A percentile compares a stretch with the other conserved stretches of the same genome.
These are phyloP conservation scores for Hirundichthys speculiger DNA, from an alignment of 2,113 vertebrate species.

Conservation along the genomic window DNA sequence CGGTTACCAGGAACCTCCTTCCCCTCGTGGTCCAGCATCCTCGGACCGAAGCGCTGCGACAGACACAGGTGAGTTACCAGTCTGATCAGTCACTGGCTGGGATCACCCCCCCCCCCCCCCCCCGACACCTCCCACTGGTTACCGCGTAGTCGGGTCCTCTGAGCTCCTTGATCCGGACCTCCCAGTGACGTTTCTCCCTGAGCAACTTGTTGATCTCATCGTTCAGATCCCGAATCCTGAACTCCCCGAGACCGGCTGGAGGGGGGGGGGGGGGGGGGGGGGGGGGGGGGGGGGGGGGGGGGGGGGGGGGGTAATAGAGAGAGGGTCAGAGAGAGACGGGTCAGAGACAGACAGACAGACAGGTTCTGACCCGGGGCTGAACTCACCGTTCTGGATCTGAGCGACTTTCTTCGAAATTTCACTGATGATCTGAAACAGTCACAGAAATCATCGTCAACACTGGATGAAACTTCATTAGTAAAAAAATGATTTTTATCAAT, in stretches of 20 bases:
- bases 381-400: conserved; percentile 97
- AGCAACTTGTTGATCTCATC: conserved; percentile 99
- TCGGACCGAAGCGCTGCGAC: conserved; percentile 89
- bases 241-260: conserved; percentile 95
- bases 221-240: conserved; percentile 94
- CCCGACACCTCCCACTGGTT: neutral
- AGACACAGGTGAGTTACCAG: neutral
- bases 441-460: neutral
- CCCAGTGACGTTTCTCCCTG: conserved; percentile 98
- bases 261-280: too few species aligned
- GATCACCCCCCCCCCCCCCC: too few species aligned
- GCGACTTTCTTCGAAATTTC: conserved; percentile 98
- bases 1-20: conserved; percentile 97
- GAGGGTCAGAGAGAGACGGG: neutral
- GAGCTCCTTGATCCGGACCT: conserved; percentile 92
- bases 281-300: too few species aligned
- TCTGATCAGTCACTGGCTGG: too few species aligned
- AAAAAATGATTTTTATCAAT: too few species aligned
- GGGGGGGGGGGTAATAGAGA: too few species aligned
- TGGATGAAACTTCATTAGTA: too few species aligned
- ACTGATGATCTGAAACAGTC: conserved; percentile 90
- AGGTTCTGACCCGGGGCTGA: neutral
- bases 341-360: neutral
- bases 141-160: conserved; percentile 93
- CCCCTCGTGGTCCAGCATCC: conserved; percentile 96